Percentiles rank a stretch among this genome's conserved stretches.
Evolutionary conservation across 2,888 invertebrate species (phyloP).

Genomic region (Cloeon dipterum): DNA sequence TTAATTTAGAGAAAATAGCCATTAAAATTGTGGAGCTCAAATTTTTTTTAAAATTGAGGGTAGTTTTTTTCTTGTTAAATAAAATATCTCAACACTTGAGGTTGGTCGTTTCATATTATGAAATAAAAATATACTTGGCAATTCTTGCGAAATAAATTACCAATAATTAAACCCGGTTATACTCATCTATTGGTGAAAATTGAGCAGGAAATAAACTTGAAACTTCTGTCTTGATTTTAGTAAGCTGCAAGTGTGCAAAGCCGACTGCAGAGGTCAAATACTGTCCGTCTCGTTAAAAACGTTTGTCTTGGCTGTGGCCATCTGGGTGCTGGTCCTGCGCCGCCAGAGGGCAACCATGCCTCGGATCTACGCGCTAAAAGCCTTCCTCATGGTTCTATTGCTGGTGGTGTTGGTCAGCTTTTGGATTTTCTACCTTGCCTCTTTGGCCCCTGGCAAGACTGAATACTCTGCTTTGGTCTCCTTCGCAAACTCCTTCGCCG

Average conservation of each 20-base stretch:
- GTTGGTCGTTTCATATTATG: too few relatives aligned
- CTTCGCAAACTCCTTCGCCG: slow-evolving; percentile 80
- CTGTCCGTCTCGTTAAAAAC: slow-evolving; percentile 81
- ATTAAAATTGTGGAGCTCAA: too few relatives aligned
- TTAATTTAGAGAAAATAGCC: too few relatives aligned
- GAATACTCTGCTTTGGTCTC: slow-evolving; percentile 76
- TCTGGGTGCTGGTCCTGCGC: slow-evolving; percentile 81
- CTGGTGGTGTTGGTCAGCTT: slow-evolving; percentile 86
- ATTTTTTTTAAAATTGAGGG: too few relatives aligned
- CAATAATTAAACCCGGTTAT: too few relatives aligned
- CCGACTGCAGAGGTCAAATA: slow-evolving; percentile 83
- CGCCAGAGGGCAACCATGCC: slow-evolving; percentile 72
- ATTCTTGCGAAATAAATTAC: too few relatives aligned
- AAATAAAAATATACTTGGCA: too few relatives aligned
- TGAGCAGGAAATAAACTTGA: too few relatives aligned
- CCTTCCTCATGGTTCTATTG: slow-evolving; percentile 67
- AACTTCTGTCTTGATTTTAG: too few relatives aligned
- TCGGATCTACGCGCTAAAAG: slow-evolving; percentile 72
- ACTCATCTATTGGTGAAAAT: too few relatives aligned
- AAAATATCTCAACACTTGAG: too few relatives aligned
- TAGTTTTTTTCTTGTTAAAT: too few relatives aligned
- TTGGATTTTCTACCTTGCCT: slow-evolving; percentile 95
- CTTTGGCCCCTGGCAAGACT: slow-evolving; percentile 37
- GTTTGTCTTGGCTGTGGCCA: slow-evolving; percentile 65
- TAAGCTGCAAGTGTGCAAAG: slow-evolving; percentile 54